These are phyloP conservation scores for Hybognathus amarus DNA, from an alignment of 2,797 vertebrate genomes.

Conservation along the genomic window DNA sequence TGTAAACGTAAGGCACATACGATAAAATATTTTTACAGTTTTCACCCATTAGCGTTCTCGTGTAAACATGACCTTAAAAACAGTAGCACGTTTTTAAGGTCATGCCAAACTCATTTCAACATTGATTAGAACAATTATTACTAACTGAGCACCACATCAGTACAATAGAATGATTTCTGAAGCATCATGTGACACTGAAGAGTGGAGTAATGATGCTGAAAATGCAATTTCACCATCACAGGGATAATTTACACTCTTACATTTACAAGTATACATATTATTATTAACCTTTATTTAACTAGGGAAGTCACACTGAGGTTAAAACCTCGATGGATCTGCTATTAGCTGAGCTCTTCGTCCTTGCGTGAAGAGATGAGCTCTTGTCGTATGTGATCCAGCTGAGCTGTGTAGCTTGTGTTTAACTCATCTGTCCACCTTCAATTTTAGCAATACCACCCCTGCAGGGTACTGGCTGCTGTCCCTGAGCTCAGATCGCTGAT, in stretches of 20 bases:
- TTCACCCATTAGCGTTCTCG: too few relatives aligned
- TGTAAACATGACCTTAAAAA: too few relatives aligned
- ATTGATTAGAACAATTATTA: not conserved
- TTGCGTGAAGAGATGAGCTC: conserved; percentile 47
- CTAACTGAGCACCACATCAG: not conserved
- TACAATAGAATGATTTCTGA: not conserved
- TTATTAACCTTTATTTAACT: too few relatives aligned
- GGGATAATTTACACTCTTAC: not conserved
- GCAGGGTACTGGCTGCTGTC: conserved; percentile 49
- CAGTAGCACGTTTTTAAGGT: not conserved
- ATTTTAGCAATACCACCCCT: conserved; percentile 45
- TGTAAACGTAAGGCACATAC: too few relatives aligned
- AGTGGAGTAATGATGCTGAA: not conserved
- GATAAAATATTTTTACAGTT: too few relatives aligned
- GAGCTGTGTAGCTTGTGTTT: conserved; percentile 51
- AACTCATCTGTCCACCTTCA: conserved; percentile 58
- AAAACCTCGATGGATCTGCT: not conserved
- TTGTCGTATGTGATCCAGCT: conserved; percentile 37
- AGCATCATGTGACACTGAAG: not conserved
- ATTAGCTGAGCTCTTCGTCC: conserved; percentile 40
- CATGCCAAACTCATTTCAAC: not conserved
- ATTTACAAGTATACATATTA: too few relatives aligned
- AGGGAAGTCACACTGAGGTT: too few relatives aligned
- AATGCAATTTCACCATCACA: not conserved
- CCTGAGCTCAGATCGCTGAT: conserved; percentile 48